These are phyloP conservation scores for Taenioides sp. DNA, from an alignment of 2,797 vertebrate species.

Conservation along the genomic window DNA sequence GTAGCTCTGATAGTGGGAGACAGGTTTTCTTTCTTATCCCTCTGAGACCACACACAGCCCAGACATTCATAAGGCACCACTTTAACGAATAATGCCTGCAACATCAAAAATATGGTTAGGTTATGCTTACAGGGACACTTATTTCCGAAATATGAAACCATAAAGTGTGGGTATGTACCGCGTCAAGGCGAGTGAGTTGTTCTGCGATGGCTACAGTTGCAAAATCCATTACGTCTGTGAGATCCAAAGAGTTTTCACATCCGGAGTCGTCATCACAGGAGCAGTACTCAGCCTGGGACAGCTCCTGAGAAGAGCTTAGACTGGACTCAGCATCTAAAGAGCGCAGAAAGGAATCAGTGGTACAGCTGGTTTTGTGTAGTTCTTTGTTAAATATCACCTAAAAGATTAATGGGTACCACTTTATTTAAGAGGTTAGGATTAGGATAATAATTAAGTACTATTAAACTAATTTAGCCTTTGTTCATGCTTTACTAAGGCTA, in stretches of 20 bases:
- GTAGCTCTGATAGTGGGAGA: conserved; percentile 86
- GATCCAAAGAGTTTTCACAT: conserved; percentile 45
- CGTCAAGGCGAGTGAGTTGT: conserved; percentile 82
- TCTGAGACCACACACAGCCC: conserved; percentile 87
- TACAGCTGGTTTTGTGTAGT: background rate
- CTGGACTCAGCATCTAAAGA: conserved; percentile 42
- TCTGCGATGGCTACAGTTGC: conserved; percentile 74
- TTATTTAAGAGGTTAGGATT: too few species aligned
- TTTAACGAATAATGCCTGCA: conserved; percentile 80
- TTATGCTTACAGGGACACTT: background rate
- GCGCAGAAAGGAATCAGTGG: background rate
- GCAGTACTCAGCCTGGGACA: conserved; percentile 38
- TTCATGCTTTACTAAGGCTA: too few species aligned
- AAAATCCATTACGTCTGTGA: conserved; percentile 76
- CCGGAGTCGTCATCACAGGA: conserved; percentile 64
- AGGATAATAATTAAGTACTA: too few species aligned
- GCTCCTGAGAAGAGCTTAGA: conserved; percentile 14
- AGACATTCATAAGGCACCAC: conserved; percentile 85
- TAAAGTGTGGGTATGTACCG: conserved; percentile 51
- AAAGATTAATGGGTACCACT: too few species aligned
- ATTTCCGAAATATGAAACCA: background rate
- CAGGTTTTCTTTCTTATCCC: conserved; percentile 82
- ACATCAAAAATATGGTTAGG: background rate
- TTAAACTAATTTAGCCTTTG: too few species aligned
- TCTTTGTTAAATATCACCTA: background rate